Evolutionary conservation across 2,888 invertebrate genomes (phyloP), one percentile per base, ranked within the genome.

Genomic region (Tenthredo amoena): DNA sequence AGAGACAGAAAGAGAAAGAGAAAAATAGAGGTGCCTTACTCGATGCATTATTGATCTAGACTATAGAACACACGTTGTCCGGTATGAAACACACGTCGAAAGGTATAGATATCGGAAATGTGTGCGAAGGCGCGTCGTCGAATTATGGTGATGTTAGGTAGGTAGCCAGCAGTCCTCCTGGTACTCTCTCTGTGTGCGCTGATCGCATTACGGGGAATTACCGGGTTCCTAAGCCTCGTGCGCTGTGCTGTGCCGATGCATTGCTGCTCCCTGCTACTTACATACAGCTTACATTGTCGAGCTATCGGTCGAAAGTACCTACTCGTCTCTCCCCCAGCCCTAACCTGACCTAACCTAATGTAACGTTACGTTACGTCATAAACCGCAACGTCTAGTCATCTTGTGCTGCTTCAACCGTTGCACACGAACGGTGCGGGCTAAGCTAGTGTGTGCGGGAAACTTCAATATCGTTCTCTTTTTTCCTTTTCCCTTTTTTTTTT

Each of bases 201-300:
- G 93, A 93, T 93, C 93, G 92, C 91, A 93, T 93, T 93, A 93
- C 92, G 91, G 86, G 90, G 93, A 87, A 93, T 93, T 93, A 93
- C 84, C 50, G 91, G 89, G 91, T 91, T 90, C 90, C 90, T 92
- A 92, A 93, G 92, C 92, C 90, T 89, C 90, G 91, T 89, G 87
- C 87, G 58, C 62, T 62, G 62, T 89, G 87, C 87, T 87, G 85
- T 34, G 82, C 87, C 89, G 81, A 86, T 55, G 81, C 68, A 86
- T 50, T 68, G 84, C 31, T 65, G 43, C 82, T 86, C 15, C 62
- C 77, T 83, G 55, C 55, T 55, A 85, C 86, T 85, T 85, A 83
- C 79, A 87, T 74, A 40, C 50, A 77, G 84, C 55, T 74, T 86
- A 82, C 72, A 55, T 84, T 58, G 77, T 74, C 55, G 74, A 55